These are phyloP conservation scores for Melipona bicolor DNA, from an alignment of 2,888 invertebrate genomes.

Conservation along the genomic window DNA sequence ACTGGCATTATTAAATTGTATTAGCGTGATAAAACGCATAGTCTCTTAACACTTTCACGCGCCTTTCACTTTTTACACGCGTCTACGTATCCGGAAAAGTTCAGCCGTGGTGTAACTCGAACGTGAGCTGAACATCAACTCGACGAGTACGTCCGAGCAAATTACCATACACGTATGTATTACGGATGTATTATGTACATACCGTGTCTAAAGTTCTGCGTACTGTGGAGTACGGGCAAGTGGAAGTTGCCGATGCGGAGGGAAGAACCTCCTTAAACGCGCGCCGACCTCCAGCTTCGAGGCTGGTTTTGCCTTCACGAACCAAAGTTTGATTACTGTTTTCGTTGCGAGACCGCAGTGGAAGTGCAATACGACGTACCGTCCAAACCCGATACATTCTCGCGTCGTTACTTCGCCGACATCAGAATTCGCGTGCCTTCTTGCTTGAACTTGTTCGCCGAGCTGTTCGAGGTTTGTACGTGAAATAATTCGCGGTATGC, in stretches of 20 bases:
- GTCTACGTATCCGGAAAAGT: background rate
- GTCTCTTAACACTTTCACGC: background rate
- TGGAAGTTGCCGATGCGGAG: slow-evolving; percentile 59
- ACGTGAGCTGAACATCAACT: slow-evolving; percentile 31
- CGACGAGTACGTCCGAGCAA: slow-evolving; percentile 37
- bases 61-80: background rate
- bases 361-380: slow-evolving; percentile 45
- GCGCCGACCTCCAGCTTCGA: slow-evolving; percentile 19
- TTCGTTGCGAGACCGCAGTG: slow-evolving; percentile 58
- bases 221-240: slow-evolving; percentile 43
- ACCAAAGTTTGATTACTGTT: slow-evolving; percentile 70
- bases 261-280: slow-evolving; percentile 61
- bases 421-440: slow-evolving; percentile 23
- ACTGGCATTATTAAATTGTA: too few relatives aligned
- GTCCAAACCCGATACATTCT: slow-evolving; percentile 42
- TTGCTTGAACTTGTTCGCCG: slow-evolving; percentile 7
- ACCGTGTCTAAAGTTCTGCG: background rate
- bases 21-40: too few relatives aligned
- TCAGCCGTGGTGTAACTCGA: slow-evolving; percentile 17
- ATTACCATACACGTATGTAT: slow-evolving; percentile 31
- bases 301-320: slow-evolving; percentile 58
- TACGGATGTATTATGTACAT: background rate
- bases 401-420: slow-evolving; percentile 35
- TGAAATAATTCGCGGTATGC: slow-evolving; percentile 18
- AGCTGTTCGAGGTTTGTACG: background rate